Evolutionary conservation across 2,113 vertebrate species (phyloP).

Genomic region (Blennius ocellaris): DNA sequence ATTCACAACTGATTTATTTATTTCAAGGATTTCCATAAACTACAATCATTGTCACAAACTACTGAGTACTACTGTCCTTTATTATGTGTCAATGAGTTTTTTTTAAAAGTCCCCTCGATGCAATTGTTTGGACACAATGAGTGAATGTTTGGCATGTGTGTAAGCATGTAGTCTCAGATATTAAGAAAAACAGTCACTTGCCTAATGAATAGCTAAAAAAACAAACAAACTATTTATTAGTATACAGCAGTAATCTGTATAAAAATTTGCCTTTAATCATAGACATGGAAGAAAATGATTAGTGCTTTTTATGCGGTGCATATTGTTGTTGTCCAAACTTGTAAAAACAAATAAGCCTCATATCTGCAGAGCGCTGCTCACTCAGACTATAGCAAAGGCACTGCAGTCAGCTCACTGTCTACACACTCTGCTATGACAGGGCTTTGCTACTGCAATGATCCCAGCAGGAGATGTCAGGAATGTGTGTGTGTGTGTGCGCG

Average conservation of each 20-base stretch:
- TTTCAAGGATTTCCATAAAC: too few relatives aligned
- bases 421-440: slow-evolving; percentile 36
- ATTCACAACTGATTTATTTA: too few relatives aligned
- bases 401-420: slow-evolving; percentile 55
- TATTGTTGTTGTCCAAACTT: neutral
- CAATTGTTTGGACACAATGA: too few relatives aligned
- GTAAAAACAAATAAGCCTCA: neutral
- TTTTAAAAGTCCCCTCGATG: too few relatives aligned
- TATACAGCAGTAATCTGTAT: neutral
- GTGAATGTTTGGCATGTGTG: too few relatives aligned
- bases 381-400: slow-evolving; percentile 47
- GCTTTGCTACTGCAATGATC: slow-evolving; percentile 51
- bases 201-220: too few relatives aligned
- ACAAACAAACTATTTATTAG: too few relatives aligned
- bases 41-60: too few relatives aligned
- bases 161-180: too few relatives aligned
- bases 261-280: neutral
- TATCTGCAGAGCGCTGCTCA: slow-evolving; percentile 19
- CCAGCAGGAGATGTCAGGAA: slow-evolving; percentile 45
- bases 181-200: too few relatives aligned
- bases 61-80: too few relatives aligned
- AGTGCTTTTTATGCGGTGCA: neutral
- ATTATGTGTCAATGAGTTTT: too few relatives aligned
- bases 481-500: slow-evolving; percentile 2
- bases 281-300: neutral